Conservation (phyloP, 2,797 vertebrate genomes). For the Thaleichthys pacificus region DNA sequence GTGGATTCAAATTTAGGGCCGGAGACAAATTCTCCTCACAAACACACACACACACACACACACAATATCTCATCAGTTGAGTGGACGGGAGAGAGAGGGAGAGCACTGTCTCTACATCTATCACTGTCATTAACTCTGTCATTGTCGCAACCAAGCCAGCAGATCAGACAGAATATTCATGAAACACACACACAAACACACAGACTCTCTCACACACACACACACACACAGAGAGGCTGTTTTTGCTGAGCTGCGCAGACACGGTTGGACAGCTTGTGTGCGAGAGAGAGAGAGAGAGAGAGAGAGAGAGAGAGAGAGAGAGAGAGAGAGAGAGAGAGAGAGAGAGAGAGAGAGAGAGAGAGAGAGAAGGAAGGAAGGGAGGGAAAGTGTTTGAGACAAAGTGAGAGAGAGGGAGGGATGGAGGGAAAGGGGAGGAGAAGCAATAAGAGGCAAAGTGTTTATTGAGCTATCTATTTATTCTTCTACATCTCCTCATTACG, state of each 20-base stretch:
- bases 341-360: constrained; percentile 4
- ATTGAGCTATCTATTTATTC: constrained; percentile 84
- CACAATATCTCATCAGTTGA: constrained; percentile 23
- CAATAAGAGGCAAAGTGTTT: constrained; percentile 82
- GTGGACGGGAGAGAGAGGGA: constrained; percentile 34
- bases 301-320: constrained; percentile 21
- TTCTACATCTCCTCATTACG: constrained; percentile 81
- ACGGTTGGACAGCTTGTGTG: constrained; percentile 9
- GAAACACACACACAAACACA: constrained; percentile 43
- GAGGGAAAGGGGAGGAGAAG: constrained; percentile 61
- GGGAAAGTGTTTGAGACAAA: constrained; percentile 47
- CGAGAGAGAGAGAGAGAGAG: constrained; percentile 10
- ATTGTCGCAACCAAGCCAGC: constrained; percentile 66
- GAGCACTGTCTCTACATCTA: constrained; percentile 70
- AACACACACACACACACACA: constrained; percentile 17
- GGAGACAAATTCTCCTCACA: neutral
- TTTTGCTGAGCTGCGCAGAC: constrained; percentile 66
- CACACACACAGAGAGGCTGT: constrained; percentile 47
- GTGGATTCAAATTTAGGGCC: neutral
- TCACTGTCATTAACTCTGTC: constrained; percentile 80
- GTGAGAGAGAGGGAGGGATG: constrained; percentile 23
- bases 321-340: constrained; percentile 16
- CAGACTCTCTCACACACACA: constrained; percentile 3
- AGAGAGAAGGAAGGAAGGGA: constrained; percentile 19
- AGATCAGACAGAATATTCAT: constrained; percentile 83